Evolutionary conservation across 1,140 invertebrate species (phyloP).

Genomic region (Euwallacea fornicatus): DNA sequence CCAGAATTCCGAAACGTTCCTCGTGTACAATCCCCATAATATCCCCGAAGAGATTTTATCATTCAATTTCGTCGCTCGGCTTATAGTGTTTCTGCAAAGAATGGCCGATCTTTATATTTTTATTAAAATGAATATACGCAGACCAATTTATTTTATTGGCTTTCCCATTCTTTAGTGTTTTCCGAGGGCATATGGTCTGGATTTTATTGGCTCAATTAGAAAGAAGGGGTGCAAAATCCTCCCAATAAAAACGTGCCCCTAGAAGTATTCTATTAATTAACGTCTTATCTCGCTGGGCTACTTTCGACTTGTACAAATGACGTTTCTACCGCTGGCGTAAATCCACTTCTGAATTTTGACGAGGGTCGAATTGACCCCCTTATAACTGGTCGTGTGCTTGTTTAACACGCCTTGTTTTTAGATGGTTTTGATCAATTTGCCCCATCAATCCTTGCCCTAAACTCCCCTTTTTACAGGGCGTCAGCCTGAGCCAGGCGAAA

Average conservation of each 20-base stretch:
- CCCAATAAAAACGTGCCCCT: neutral
- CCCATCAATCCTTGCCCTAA: too few species aligned
- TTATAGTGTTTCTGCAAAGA: conserved; percentile 8
- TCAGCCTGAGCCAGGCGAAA: too few species aligned
- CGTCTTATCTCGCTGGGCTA: conserved; percentile 2
- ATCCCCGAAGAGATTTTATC: conserved; percentile 7
- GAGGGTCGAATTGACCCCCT: conserved; percentile 13
- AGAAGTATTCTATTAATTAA: conserved; percentile 8
- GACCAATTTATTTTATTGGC: conserved; percentile 14
- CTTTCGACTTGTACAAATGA: conserved; percentile 16
- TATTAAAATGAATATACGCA: conserved; percentile 9
- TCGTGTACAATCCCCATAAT: conserved; percentile 3
- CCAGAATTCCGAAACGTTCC: too few species aligned
- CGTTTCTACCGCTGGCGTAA: conserved; percentile 5
- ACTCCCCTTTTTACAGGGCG: too few species aligned
- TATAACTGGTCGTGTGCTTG: conserved; percentile 3
- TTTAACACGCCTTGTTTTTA: conserved; percentile 4
- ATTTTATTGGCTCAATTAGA: conserved; percentile 6
- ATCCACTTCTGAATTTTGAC: conserved; percentile 17
- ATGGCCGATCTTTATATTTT: conserved; percentile 13
- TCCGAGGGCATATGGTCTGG: neutral
- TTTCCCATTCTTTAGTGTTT: conserved; percentile 1
- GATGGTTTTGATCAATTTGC: too few species aligned
- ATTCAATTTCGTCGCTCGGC: conserved; percentile 10
- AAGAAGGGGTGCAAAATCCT: neutral